Percentiles rank a stretch among this genome's conserved stretches.
These are phyloP conservation scores for Dryobotodes eremita DNA, from an alignment of 2,888 invertebrate species.

Conservation along the genomic window DNA sequence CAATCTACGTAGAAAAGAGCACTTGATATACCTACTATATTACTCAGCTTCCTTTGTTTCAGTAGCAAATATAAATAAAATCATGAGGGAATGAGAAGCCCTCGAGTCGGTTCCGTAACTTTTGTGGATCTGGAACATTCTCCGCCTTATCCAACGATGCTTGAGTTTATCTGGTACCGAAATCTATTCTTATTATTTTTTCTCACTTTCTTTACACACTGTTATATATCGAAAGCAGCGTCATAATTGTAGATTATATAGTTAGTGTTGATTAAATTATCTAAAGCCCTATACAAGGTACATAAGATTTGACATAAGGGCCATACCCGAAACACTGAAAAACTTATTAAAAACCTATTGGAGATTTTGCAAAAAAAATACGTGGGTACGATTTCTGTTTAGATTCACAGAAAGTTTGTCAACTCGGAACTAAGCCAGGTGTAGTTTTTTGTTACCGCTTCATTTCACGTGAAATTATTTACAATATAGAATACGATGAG, in stretches of 20 bases:
- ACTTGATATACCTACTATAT: constrained; percentile 37
- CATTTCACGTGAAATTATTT: constrained; percentile 14
- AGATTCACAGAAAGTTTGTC: too few species aligned
- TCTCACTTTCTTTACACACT: neutral
- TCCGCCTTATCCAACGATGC: constrained; percentile 25
- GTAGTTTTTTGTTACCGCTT: neutral
- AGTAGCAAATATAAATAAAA: constrained; percentile 53
- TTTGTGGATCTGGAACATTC: constrained; percentile 37
- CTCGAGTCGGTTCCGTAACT: constrained; percentile 46
- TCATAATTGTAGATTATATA: neutral
- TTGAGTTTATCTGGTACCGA: constrained; percentile 30
- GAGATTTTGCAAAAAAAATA: neutral
- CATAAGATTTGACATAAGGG: neutral
- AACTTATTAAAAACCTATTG: neutral
- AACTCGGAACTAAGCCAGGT: neutral
- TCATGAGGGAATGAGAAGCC: constrained; percentile 52
- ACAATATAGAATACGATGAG: neutral
- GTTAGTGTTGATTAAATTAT: neutral
- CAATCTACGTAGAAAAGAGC: constrained; percentile 17
- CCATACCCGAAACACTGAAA: neutral
- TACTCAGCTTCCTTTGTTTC: constrained; percentile 53
- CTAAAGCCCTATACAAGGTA: neutral
- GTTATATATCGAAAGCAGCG: neutral
- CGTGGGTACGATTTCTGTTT: neutral
- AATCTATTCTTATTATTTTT: constrained; percentile 17